These are phyloP conservation scores for Probosciger aterrimus DNA, from an alignment of 2,113 vertebrate species.

Conservation along the genomic window DNA sequence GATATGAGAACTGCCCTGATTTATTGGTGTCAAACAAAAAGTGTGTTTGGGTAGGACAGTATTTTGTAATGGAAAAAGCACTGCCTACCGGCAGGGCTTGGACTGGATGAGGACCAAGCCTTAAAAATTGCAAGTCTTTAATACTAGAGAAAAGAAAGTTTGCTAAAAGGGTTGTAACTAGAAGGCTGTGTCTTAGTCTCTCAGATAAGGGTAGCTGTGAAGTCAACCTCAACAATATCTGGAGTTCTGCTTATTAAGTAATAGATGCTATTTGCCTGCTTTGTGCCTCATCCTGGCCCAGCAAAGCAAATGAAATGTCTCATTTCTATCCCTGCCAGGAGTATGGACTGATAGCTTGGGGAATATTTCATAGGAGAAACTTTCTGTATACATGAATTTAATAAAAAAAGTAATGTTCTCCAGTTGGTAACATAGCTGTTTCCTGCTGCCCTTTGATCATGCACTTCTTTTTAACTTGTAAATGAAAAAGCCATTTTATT, in stretches of 20 bases:
- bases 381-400: not conserved
- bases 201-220: not conserved
- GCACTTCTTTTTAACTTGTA: not conserved
- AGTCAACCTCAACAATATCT: not conserved
- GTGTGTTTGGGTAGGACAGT: not conserved
- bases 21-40: slow-evolving; percentile 41
- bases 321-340: not conserved
- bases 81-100: not conserved
- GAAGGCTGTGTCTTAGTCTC: not conserved
- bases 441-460: not conserved
- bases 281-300: not conserved
- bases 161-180: not conserved
- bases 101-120: not conserved
- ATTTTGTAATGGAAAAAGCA: slow-evolving; percentile 29
- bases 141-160: not conserved
- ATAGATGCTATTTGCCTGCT: not conserved
- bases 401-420: not conserved
- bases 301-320: not conserved
- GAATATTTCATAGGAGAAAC: not conserved
- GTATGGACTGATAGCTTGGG: not conserved
- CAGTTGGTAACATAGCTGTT: not conserved
- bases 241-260: not conserved
- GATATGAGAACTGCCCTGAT: slow-evolving; percentile 1
- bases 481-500: not conserved
- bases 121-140: not conserved